Evolutionary conservation across 2,888 invertebrate species (phyloP), one percentile per base, ranked within the genome.

Genomic region (Lasioglossum villosulum): DNA sequence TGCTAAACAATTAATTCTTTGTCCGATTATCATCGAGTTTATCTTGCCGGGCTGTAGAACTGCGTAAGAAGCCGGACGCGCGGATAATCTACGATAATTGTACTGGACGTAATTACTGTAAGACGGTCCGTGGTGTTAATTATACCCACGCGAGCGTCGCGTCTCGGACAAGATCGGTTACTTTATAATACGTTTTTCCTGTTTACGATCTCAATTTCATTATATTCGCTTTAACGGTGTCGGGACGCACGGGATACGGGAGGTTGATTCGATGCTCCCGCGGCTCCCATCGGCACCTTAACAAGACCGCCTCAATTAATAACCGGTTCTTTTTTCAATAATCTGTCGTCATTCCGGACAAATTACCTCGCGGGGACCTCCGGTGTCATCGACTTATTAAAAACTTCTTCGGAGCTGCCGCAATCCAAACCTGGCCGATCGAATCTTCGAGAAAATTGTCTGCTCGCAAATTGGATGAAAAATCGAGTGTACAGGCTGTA

Each of bases 21-120:
- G 66, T 66, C 66, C 66, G 86, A 88, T 89, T 86, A 82, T 82
- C 84, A 75, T 30, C 34, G 12, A 81, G 86, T 80, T 82, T 89
- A 89, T 85, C 80, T 79, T 19, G 73, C 39, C n/a, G 70, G 70
- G 63, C 73, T 37, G 30, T 66, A 39, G 71, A 75, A 74, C 87
- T 83, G 73, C 73, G 74, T 70, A 80, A 82, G 74, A 82, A 82
- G 56, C 82, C 86, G 82, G 81, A 80, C 81, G 80, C 14, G 73
- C 52, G 77, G 81, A 86, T 87, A 89, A 86, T 78, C 84, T 84
- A 76, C 86, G 90, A 87, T 90, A 91, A 92, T 88, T 84, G 86
- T 86, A 93, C 90, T 87, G 89, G 87, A 80, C 88, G 85, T 89
- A 90, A 93, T 92, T 90, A 89, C 84, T 87, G 85, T 48, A 83